Evolutionary conservation across 2,113 vertebrate genomes (phyloP), one percentile per base, ranked within the genome.

Genomic region (Dryoscopus gambensis): DNA sequence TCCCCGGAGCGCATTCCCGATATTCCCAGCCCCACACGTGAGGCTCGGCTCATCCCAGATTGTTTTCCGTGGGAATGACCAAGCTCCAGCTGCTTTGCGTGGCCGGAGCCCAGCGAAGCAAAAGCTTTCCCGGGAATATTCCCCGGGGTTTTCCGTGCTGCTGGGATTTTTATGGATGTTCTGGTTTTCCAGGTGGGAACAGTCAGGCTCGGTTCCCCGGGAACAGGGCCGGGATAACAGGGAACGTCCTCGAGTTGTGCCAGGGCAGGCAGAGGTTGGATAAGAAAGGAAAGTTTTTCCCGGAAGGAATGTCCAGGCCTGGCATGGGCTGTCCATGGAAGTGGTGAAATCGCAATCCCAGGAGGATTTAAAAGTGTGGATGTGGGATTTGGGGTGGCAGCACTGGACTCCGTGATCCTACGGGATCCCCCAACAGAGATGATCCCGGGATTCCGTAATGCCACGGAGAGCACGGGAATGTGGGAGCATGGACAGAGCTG

Each of bases 381-480:
- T n/a, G 46, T 60, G 82, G n/a, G n/a, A 56, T 46, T 3, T 64
- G 69, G 50, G 30, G 33, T 11, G 67, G 67, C 24, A 25, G 28
- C 2, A 57, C 57, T 27, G 57, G 57, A 7, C 31, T 71, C 33
- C 2, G 1, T 7, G 68, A 33, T 63, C 81, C 28, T 6, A 15
- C 0, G 9, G 57, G 40, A 52, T 63, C 12, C 9, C 39, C 68
- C 47, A 9, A 3, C 18, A 17, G 7, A 13, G 63, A 39, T 1
- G 8, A 28, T 56, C 50, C 70, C 7, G 70, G 24, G 16, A 85
- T 57, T 75, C 52, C 14, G 8, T 8, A 17, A 25, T 1, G 42
- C 23, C 52, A 1, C 37, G 30, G 52, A 35, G 62, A 79, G 57
- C 10, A 0, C 1, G 0, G 42, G 17, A 11, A 2, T 0, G 1